These are phyloP conservation scores for Ecliptopera silaceata DNA, from an alignment of 2,888 invertebrate genomes.

Conservation along the genomic window DNA sequence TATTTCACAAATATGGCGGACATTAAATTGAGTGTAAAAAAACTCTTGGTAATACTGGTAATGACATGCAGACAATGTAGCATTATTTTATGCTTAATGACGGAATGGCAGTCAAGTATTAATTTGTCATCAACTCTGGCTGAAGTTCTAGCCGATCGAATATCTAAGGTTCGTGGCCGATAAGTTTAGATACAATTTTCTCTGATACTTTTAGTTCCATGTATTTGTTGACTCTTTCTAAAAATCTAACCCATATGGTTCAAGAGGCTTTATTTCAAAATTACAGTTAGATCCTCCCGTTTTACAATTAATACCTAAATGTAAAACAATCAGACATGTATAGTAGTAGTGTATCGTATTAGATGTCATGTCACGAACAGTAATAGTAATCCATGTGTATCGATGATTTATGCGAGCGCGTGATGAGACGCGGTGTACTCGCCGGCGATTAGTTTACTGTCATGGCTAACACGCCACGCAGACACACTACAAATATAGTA, in stretches of 20 bases:
- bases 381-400: slow-evolving; percentile 19
- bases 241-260: too few species aligned
- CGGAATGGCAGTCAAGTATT: too few species aligned
- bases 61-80: slow-evolving; percentile 34
- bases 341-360: neutral
- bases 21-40: slow-evolving; percentile 36
- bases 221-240: too few species aligned
- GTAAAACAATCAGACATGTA: too few species aligned
- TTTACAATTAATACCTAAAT: too few species aligned
- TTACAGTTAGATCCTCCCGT: too few species aligned
- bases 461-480: slow-evolving; percentile 11
- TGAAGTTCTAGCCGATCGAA: too few species aligned
- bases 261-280: too few species aligned
- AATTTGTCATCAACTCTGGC: too few species aligned
- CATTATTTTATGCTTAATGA: slow-evolving; percentile 28
- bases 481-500: neutral
- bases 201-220: too few species aligned
- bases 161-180: too few species aligned
- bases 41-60: slow-evolving; percentile 36
- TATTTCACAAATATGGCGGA: slow-evolving; percentile 39
- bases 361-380: slow-evolving; percentile 7
- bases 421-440: slow-evolving; percentile 12
- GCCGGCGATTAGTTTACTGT: slow-evolving; percentile 16
- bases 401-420: slow-evolving; percentile 20
- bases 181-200: too few species aligned